phyloP scores from a whole-genome alignment of 2,797 vertebrate genomes.

The Limnodromus scolopaceus region DNA sequence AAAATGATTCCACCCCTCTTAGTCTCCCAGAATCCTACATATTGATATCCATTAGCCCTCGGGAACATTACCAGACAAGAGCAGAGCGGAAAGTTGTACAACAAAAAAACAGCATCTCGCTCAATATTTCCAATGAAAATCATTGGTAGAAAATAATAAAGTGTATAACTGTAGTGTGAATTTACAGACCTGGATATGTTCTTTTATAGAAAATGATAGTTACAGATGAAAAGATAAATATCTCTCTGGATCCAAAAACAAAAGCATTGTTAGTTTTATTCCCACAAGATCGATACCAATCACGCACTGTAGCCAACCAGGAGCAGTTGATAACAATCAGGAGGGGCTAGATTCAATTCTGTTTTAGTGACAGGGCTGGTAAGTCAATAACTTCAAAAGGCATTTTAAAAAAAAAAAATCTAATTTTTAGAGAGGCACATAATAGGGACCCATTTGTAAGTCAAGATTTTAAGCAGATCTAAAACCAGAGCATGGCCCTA shows the following conservation, averaged over 20 bases:
- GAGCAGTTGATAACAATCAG: conserved; percentile 62
- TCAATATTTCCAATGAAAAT: conserved; percentile 34
- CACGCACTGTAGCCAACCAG: conserved; percentile 56
- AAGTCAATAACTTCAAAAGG: conserved; percentile 61
- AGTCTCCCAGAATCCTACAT: not conserved
- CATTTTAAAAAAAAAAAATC: not conserved
- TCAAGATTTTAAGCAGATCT: not conserved
- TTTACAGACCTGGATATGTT: conserved; percentile 30
- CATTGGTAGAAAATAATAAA: not conserved
- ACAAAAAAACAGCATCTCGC: not conserved
- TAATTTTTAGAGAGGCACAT: conserved; percentile 20
- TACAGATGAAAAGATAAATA: conserved; percentile 61
- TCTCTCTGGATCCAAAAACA: conserved; percentile 41
- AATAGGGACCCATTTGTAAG: conserved; percentile 26
- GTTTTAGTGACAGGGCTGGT: conserved; percentile 44
- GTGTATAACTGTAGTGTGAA: not conserved
- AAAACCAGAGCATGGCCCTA: not conserved
- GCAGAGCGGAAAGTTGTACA: not conserved
- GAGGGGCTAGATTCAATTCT: conserved; percentile 58
- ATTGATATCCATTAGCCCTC: not conserved
- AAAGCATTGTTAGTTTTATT: conserved; percentile 65
- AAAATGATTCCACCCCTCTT: not conserved
- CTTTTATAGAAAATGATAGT: conserved; percentile 41
- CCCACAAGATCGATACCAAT: conserved; percentile 70
- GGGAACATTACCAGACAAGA: not conserved